Evolutionary conservation across 1,140 invertebrate species (phyloP), one percentile per base, ranked within the genome.

Genomic region (Belonocnema kinseyi): DNA sequence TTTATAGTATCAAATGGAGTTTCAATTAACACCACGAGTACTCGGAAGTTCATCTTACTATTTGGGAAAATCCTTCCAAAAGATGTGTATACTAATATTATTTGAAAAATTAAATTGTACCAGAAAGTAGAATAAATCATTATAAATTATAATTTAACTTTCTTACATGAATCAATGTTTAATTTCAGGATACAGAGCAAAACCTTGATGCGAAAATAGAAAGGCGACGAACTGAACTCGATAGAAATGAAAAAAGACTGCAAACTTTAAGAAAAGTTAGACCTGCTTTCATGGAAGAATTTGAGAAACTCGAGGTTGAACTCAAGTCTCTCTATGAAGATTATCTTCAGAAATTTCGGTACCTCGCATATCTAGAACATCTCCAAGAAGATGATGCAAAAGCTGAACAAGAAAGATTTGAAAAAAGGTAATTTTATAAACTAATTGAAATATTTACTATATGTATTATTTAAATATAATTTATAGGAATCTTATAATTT

Each of bases 251-350:
- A 86, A 99, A 99, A 90, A 92, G 99, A 74, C 91, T 99, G 53
- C 94, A 97, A 86, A 97, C 98, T 0, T 92, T 99, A 83, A 97
- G 97, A 89, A 98, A 98, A 94, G 98, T 99, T 82, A 97, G 98
- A 58, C 99, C 99, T 6, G 98, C 98, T 0, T 99, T 99, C 89
- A 96, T 99, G 94, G 97, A 98, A 85, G 99, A 99, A 90, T 98
- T 98, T 90, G 97, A 98, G 80, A 95, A 95, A 61, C 93, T 98
- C 13, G 98, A 99, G 91, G 92, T 93, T 58, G 97, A 99, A 87
- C 90, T 99, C 10, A 95, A 96, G 85, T 91, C 93, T 83, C 91
- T 98, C 14, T 99, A 99, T 91, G 94, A 97, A 70, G 94, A 96
- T 77, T 99, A 99, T 91, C 94, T 99, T 50, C 92, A 96, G 71